These are phyloP conservation scores for pig (Sus scrofa) DNA, from an alignment of 2,113 vertebrate species.

Conservation along the genomic window DNA sequence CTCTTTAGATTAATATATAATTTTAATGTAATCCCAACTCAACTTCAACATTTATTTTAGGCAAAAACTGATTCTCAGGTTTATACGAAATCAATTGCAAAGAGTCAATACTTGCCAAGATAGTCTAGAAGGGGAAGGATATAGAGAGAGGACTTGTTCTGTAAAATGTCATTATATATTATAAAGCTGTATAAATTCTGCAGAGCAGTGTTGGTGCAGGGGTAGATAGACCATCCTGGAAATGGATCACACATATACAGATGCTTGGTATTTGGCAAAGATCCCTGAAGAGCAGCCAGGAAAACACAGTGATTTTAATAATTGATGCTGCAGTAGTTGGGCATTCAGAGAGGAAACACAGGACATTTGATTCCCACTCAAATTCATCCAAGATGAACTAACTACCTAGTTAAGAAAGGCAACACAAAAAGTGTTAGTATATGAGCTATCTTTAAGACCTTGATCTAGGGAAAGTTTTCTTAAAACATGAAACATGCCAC, in stretches of 20 bases:
- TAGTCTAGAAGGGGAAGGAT: neutral
- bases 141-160: neutral
- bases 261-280: neutral
- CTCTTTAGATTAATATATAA: constrained; percentile 3
- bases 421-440: neutral
- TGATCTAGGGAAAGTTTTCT: neutral
- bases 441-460: neutral
- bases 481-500: neutral
- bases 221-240: neutral
- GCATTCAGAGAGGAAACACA: neutral
- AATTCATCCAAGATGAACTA: neutral
- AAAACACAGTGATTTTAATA: neutral
- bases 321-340: neutral
- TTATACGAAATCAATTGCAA: neutral
- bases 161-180: neutral
- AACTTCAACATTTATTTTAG: neutral
- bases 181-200: neutral
- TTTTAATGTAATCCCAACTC: neutral
- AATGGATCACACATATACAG: neutral
- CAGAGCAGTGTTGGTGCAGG: neutral
- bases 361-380: neutral
- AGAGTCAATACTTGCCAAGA: neutral
- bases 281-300: neutral
- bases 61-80: neutral
- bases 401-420: neutral